Evolutionary conservation across 1,140 invertebrate species (phyloP).

Genomic region (Drosophila auraria): DNA sequence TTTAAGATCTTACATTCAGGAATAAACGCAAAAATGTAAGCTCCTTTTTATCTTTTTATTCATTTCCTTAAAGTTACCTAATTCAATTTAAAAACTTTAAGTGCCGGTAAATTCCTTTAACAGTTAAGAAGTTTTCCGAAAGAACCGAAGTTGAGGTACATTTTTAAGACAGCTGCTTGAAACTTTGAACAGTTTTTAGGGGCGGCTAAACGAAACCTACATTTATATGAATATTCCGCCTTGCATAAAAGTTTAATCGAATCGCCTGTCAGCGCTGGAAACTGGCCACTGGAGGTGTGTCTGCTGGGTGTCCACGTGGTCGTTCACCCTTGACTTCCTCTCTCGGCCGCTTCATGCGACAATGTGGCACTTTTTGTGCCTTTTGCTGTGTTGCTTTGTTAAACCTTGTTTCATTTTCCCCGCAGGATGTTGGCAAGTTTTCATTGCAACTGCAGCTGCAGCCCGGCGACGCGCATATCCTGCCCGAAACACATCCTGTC

Average conservation of each 20-base stretch:
- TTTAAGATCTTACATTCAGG: not conserved
- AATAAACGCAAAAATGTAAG: not conserved
- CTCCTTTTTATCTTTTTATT: not conserved
- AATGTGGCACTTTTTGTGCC: slow-evolving; percentile 46
- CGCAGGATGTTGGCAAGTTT: slow-evolving; percentile 67
- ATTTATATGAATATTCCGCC: slow-evolving; percentile 21
- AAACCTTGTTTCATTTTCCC: slow-evolving; percentile 43
- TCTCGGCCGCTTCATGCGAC: slow-evolving; percentile 21
- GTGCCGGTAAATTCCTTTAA: not conserved
- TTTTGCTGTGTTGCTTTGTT: slow-evolving; percentile 22
- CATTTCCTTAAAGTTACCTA: not conserved
- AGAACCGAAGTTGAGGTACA: not conserved
- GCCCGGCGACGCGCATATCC: slow-evolving; percentile 61
- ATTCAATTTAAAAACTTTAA: not conserved
- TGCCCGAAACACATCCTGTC: slow-evolving; percentile 38
- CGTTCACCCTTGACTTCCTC: slow-evolving; percentile 50
- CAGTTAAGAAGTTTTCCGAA: not conserved
- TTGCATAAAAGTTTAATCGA: slow-evolving; percentile 43
- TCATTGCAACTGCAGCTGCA: slow-evolving; percentile 65
- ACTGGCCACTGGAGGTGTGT: slow-evolving; percentile 7
- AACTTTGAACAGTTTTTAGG: slow-evolving; percentile 15
- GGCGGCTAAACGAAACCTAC: slow-evolving; percentile 8
- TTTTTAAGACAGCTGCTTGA: slow-evolving; percentile 2
- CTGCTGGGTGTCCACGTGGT: slow-evolving; percentile 33
- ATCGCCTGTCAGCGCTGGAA: slow-evolving; percentile 11